phyloP scores from a whole-genome alignment of 1,140 invertebrate species.

The Formica exsecta region DNA sequence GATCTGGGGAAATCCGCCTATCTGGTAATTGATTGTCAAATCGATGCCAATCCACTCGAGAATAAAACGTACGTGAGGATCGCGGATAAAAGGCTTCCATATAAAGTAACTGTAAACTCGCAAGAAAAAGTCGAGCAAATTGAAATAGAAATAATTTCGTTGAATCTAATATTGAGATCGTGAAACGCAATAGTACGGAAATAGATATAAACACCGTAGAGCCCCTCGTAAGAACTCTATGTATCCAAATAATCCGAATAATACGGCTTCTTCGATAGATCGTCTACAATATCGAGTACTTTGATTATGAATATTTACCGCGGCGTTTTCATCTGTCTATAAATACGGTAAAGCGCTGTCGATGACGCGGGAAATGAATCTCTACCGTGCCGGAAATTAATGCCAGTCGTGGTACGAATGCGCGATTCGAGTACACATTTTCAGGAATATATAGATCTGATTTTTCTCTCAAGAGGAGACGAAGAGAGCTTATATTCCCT shows the following conservation, averaged over 20 bases:
- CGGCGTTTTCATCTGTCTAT: slow-evolving; percentile 11
- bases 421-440: slow-evolving; percentile 37
- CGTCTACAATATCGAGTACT: not conserved
- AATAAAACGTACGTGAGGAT: not conserved
- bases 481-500: not conserved
- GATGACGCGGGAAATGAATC: slow-evolving; percentile 61
- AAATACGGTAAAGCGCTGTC: slow-evolving; percentile 41
- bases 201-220: not conserved
- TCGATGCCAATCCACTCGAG: slow-evolving; percentile 4
- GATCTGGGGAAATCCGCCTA: slow-evolving; percentile 87
- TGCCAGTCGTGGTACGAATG: slow-evolving; percentile 2
- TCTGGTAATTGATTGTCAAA: slow-evolving; percentile 84
- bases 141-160: not conserved
- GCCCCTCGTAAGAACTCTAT: not conserved
- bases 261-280: not conserved
- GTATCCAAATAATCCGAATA: not conserved
- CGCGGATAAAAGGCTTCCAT: not conserved
- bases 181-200: not conserved
- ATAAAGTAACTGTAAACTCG: not conserved
- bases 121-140: not conserved
- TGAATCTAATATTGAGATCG: not conserved
- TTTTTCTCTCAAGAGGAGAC: slow-evolving; percentile 26
- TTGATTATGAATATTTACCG: slow-evolving; percentile 57
- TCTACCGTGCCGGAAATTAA: slow-evolving; percentile 58
- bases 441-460: slow-evolving; percentile 47